phyloP scores from a whole-genome alignment of 2,888 invertebrate species.

The Hypsopygia costalis region DNA sequence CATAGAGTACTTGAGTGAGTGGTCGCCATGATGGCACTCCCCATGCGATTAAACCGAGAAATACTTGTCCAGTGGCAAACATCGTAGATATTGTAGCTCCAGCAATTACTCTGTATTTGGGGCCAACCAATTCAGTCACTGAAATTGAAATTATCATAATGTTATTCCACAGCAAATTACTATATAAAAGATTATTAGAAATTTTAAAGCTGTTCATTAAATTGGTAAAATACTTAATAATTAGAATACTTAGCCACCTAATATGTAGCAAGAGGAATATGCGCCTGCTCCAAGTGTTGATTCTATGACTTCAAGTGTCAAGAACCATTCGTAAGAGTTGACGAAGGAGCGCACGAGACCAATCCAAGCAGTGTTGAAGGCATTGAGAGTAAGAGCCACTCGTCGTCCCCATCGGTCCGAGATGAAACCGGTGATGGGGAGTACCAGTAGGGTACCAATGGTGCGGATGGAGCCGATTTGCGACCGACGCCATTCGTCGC shows the following conservation, averaged over 20 bases:
- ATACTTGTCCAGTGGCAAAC: slow-evolving; percentile 88
- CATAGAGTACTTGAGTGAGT: slow-evolving; percentile 84
- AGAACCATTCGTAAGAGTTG: slow-evolving; percentile 84
- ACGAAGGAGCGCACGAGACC: slow-evolving; percentile 86
- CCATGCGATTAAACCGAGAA: slow-evolving; percentile 86
- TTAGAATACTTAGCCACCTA: slow-evolving; percentile 72
- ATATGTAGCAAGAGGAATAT: slow-evolving; percentile 86
- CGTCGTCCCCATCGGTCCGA: slow-evolving; percentile 88
- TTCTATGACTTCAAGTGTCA: slow-evolving; percentile 86
- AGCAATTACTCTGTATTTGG: slow-evolving; percentile 85
- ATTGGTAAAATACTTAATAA: no score
- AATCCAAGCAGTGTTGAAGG: slow-evolving; percentile 82
- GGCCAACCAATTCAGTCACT: slow-evolving; percentile 90
- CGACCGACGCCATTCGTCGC: slow-evolving; percentile 86
- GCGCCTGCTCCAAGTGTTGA: slow-evolving; percentile 85
- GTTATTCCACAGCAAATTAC: no score
- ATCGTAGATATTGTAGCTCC: slow-evolving; percentile 87
- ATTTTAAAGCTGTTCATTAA: no score
- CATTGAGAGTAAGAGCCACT: slow-evolving; percentile 80
- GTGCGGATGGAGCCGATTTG: slow-evolving; percentile 88
- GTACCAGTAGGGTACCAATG: slow-evolving; percentile 85
- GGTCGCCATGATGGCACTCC: slow-evolving; percentile 85
- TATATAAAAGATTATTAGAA: no score
- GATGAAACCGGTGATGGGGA: slow-evolving; percentile 85
- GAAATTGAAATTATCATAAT: slow-evolving; percentile 10